Conservation (phyloP, 2,888 invertebrate genomes). For the Orgyia antiqua region DNA sequence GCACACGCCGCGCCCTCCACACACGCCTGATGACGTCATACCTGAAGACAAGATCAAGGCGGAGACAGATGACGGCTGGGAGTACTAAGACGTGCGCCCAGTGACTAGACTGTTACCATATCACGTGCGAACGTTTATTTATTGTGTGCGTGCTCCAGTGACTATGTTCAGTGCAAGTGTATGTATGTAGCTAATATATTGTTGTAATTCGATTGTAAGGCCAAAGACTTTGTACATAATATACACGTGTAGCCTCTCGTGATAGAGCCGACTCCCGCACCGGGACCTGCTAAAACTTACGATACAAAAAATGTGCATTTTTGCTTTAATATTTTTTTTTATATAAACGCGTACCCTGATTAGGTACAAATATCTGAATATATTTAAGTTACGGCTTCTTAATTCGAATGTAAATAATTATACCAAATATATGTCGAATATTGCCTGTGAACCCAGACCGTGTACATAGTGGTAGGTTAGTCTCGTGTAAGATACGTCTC, state of each 20-base stretch:
- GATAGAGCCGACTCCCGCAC: slow-evolving; percentile 39
- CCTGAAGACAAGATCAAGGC: slow-evolving; percentile 76
- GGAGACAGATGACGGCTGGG: slow-evolving; percentile 81
- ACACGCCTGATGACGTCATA: slow-evolving; percentile 47
- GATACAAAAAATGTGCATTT: slow-evolving; percentile 72
- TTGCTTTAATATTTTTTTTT: slow-evolving; percentile 65
- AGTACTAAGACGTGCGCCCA: slow-evolving; percentile 58
- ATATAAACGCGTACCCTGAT: slow-evolving; percentile 54
- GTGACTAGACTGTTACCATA: slow-evolving; percentile 22
- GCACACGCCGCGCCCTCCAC: slow-evolving; percentile 20
- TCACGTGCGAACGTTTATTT: slow-evolving; percentile 38
- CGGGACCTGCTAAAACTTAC: slow-evolving; percentile 48
- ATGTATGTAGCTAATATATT: slow-evolving; percentile 49
- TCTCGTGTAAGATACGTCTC: slow-evolving; percentile 50
- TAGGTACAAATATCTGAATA: slow-evolving; percentile 69
- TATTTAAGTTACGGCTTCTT: slow-evolving; percentile 60
- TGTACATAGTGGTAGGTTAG: slow-evolving; percentile 62
- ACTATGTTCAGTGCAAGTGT: slow-evolving; percentile 48
- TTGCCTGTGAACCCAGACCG: slow-evolving; percentile 38
- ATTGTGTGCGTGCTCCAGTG: slow-evolving; percentile 20
- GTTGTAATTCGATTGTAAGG: slow-evolving; percentile 59
- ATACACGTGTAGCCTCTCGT: slow-evolving; percentile 39
- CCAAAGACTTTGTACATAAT: slow-evolving; percentile 75
- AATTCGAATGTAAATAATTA: slow-evolving; percentile 71
- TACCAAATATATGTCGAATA: slow-evolving; percentile 71